A percentile compares a stretch with the other conserved stretches of the same genome.
phyloP scores from a whole-genome alignment of 1,140 invertebrate genomes.

The Lepidotrigona ventralis region DNA sequence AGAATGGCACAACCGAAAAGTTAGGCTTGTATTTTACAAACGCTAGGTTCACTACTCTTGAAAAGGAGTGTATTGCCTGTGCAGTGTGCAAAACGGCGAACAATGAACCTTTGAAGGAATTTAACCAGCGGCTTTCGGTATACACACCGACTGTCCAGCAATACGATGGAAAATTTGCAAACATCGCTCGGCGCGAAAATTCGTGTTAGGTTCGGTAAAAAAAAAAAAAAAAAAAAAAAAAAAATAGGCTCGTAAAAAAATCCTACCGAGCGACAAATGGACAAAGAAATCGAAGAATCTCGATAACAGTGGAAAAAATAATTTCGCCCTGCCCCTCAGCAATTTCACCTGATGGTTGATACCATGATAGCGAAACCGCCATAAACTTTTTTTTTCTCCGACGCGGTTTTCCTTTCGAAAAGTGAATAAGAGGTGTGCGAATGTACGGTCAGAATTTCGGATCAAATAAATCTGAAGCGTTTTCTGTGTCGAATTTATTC shows the following conservation, averaged over 20 bases:
- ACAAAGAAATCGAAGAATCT: background rate
- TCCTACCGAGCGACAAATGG: background rate
- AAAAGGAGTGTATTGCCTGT: background rate
- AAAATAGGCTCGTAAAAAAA: background rate
- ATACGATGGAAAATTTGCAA: background rate
- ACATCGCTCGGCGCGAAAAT: background rate
- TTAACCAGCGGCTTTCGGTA: background rate
- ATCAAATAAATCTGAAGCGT: no score
- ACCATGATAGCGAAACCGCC: background rate
- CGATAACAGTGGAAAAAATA: background rate
- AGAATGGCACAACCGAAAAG: background rate
- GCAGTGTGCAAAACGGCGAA: background rate
- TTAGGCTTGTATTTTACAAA: background rate
- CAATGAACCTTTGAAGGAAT: background rate
- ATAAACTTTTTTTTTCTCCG: background rate
- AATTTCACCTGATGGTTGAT: background rate
- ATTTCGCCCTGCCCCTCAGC: background rate
- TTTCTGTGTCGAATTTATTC: no score
- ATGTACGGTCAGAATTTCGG: no score
- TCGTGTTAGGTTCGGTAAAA: background rate
- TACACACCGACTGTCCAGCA: background rate
- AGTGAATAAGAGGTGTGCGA: background rate
- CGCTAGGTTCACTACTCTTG: background rate
- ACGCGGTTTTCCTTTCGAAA: background rate
- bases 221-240: background rate